Conservation (phyloP, 2,797 vertebrate genomes). For the Spatula versicolor region DNA sequence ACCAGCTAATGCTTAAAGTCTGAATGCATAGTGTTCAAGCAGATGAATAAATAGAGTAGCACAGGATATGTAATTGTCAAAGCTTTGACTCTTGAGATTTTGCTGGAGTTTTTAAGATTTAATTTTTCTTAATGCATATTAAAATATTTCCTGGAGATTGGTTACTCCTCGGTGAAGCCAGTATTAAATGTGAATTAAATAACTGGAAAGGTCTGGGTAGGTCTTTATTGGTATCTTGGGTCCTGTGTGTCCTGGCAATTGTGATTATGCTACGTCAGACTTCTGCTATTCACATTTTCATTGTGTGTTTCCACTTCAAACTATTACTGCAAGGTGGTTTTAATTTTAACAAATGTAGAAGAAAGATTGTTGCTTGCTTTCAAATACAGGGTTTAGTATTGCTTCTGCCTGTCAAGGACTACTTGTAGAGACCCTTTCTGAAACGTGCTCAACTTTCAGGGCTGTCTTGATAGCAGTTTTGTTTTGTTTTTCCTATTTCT, state of each 20-base stretch:
- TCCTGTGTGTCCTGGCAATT: background rate
- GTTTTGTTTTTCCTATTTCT: background rate
- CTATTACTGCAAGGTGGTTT: background rate
- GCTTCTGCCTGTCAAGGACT: background rate
- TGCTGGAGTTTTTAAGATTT: background rate
- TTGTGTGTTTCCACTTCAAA: background rate
- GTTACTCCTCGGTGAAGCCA: background rate
- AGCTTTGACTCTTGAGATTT: background rate
- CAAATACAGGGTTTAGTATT: background rate
- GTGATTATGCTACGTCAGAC: background rate
- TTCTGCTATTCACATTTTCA: background rate
- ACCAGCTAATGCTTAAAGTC: constrained; percentile 39
- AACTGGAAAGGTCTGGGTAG: background rate
- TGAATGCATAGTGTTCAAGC: background rate
- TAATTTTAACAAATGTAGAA: background rate
- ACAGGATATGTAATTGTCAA: background rate
- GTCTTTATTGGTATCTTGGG: background rate
- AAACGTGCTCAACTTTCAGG: background rate
- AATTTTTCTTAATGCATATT: background rate
- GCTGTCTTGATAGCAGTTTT: background rate
- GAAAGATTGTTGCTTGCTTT: background rate
- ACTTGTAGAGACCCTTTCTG: background rate
- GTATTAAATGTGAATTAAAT: background rate
- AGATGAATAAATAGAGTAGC: background rate
- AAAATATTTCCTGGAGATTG: background rate